These are phyloP conservation scores for Coranthus polyacanthus DNA, from an alignment of 2,797 vertebrate species.

Conservation along the genomic window DNA sequence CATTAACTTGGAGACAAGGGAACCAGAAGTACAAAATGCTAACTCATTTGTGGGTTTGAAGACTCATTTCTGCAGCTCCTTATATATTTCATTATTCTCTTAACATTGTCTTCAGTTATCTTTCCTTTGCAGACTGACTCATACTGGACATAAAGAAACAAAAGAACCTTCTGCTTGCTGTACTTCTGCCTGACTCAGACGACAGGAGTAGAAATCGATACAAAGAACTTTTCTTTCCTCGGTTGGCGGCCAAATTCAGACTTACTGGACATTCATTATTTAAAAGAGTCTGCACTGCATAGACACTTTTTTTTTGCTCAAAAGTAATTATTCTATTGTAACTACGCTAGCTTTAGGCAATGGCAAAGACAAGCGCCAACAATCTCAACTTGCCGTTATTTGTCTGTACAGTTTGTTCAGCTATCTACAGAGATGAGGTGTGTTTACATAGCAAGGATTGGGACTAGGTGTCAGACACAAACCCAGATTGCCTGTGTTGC, in stretches of 20 bases:
- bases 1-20: too few species aligned
- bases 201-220: slow-evolving; percentile 59
- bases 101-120: slow-evolving; percentile 3
- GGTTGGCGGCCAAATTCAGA: slow-evolving; percentile 17
- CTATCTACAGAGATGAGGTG: neutral
- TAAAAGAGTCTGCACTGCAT: slow-evolving; percentile 3
- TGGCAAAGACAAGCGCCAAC: slow-evolving; percentile 28
- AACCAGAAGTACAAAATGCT: too few species aligned
- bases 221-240: slow-evolving; percentile 18
- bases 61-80: too few species aligned
- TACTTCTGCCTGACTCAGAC: slow-evolving; percentile 34
- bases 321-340: slow-evolving; percentile 3
- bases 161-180: slow-evolving; percentile 38
- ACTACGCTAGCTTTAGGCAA: slow-evolving; percentile 1
- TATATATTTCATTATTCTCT: too few species aligned
- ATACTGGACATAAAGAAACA: slow-evolving; percentile 15
- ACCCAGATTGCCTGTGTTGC: slow-evolving; percentile 21
- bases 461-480: slow-evolving; percentile 8
- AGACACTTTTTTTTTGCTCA: slow-evolving; percentile 1
- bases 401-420: slow-evolving; percentile 33
- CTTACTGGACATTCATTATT: slow-evolving; percentile 40
- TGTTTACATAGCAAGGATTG: slow-evolving; percentile 29
- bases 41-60: too few species aligned
- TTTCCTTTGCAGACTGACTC: slow-evolving; percentile 15
- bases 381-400: slow-evolving; percentile 21